Evolutionary conservation across 2,113 vertebrate species (phyloP).

Genomic region (Ciconia boyciana): DNA sequence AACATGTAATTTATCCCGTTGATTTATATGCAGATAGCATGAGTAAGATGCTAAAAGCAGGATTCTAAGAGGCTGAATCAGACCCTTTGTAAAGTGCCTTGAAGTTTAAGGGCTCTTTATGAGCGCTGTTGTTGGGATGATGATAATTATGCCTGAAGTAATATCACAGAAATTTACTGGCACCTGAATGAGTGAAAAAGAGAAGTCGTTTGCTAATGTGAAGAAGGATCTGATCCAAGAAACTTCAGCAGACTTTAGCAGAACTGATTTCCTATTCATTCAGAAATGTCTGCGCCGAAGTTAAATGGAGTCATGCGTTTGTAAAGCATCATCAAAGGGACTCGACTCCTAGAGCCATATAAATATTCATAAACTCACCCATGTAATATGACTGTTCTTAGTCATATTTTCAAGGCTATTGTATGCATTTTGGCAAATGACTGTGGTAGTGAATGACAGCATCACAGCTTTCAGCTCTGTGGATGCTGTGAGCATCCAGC

Average conservation of each 20-base stretch:
- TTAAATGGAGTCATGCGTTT: neutral
- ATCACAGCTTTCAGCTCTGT: neutral
- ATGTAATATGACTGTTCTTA: neutral
- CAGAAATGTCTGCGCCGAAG: neutral
- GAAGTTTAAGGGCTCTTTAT: neutral
- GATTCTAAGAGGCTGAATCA: constrained; percentile 1
- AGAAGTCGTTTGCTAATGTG: neutral
- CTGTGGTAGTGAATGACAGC: neutral
- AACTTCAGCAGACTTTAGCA: neutral
- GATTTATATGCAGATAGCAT: constrained; percentile 17
- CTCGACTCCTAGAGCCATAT: neutral
- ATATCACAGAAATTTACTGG: neutral
- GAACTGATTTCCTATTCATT: neutral
- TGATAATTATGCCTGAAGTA: neutral
- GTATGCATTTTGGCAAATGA: neutral
- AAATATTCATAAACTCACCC: neutral
- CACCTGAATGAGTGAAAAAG: neutral
- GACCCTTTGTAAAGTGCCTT: neutral
- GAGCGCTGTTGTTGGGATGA: neutral
- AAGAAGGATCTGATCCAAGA: neutral
- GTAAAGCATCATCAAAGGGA: neutral
- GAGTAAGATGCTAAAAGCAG: neutral
- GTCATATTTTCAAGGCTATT: neutral
- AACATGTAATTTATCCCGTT: neutral
- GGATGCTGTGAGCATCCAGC: neutral